Evolutionary conservation across 1,140 invertebrate genomes (phyloP).

Genomic region (Lepidurus apus): DNA sequence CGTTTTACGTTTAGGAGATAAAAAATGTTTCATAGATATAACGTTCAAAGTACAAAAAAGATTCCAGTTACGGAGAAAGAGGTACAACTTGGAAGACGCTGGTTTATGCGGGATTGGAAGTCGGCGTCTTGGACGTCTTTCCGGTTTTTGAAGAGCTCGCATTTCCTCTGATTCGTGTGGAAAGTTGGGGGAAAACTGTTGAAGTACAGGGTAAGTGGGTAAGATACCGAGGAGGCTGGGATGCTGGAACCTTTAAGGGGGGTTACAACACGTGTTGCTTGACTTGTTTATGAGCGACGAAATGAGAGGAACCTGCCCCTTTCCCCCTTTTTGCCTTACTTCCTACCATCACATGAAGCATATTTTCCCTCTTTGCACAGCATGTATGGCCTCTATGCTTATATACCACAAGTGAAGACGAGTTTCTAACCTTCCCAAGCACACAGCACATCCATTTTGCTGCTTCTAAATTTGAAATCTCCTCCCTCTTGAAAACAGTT

Average conservation of each 20-base stretch:
- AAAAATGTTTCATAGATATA: too few relatives aligned
- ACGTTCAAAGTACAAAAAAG: not conserved
- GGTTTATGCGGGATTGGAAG: not conserved
- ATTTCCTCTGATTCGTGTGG: constrained; percentile 3
- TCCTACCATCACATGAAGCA: not conserved
- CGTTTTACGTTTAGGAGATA: too few relatives aligned
- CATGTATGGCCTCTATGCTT: not conserved
- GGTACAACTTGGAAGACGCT: not conserved
- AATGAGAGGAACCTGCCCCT: constrained; percentile 21
- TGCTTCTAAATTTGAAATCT: constrained; percentile 22
- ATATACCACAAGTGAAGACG: not conserved
- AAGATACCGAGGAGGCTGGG: not conserved
- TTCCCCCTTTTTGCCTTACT: not conserved
- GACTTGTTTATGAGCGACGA: constrained; percentile 21
- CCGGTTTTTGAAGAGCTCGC: constrained; percentile 7
- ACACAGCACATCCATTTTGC: not conserved
- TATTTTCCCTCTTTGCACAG: constrained; percentile 9
- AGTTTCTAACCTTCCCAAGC: not conserved
- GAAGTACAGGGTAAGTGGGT: constrained; percentile 18
- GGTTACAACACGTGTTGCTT: constrained; percentile 14
- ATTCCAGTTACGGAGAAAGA: not conserved
- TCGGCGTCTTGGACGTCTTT: not conserved
- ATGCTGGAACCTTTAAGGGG: not conserved
- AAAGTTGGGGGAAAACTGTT: constrained; percentile 19
- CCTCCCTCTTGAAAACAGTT: constrained; percentile 14